Percentiles rank a stretch among this genome's conserved stretches.
phyloP scores from a whole-genome alignment of 2,113 vertebrate species.

The Bungarus multicinctus region DNA sequence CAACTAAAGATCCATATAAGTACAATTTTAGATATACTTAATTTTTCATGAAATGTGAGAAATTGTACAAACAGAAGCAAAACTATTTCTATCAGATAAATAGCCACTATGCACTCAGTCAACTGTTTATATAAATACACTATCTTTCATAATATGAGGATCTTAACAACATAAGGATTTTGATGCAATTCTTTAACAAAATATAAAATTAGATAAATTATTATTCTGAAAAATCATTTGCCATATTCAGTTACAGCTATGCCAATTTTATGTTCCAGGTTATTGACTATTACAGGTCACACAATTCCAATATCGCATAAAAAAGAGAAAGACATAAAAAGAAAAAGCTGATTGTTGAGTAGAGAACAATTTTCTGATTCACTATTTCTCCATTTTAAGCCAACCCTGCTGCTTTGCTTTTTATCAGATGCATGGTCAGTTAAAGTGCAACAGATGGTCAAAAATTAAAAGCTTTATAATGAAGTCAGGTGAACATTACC shows the following conservation, averaged over 20 bases:
- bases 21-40: neutral
- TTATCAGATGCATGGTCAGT: neutral
- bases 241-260: neutral
- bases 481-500: neutral
- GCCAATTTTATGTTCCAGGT: neutral
- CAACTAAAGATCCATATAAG: neutral
- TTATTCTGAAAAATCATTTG: neutral
- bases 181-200: neutral
- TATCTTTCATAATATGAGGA: neutral
- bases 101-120: neutral
- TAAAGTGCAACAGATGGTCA: neutral
- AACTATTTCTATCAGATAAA: neutral
- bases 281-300: neutral
- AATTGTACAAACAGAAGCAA: neutral
- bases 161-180: neutral
- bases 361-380: neutral
- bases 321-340: neutral
- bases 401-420: neutral
- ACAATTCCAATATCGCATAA: neutral
- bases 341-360: neutral
- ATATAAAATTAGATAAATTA: neutral
- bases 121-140: neutral
- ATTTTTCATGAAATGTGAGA: neutral
- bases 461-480: neutral
- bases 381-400: neutral